Base-by-base conservation (phyloP, 2,113 vertebrate genomes). In the Macroglossus sobrinus region DNA sequence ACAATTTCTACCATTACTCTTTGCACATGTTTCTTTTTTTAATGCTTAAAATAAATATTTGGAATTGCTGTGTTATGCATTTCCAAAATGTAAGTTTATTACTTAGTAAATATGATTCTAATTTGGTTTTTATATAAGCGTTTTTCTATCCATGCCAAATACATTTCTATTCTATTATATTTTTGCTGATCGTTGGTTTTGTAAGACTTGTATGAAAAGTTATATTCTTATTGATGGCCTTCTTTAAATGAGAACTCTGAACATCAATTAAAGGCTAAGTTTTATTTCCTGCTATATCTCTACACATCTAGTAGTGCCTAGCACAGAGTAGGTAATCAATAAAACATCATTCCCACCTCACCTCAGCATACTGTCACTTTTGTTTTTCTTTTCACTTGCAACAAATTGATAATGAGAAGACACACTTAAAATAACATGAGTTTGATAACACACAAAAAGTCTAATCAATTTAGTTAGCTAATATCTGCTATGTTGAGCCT, bases 91-190 rank as follows among this genome's bases (percentile, higher is more conserved):
- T 69, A 93, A 45, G 91, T 89, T 71, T 93, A 78, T 93, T 89
- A 85, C 47, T 89, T 90, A 24, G 40, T 80, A 95, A 94, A 76
- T 97, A 81, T 68, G 63, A 76, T 89, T 92, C 43, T 64, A 72
- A 95, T 84, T 94, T 94, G 53, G 33, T 82, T 97, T 96, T 96
- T 93, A 74, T 1, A 0, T 43, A 89, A 85, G 40, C 75, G 18
- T 38, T 86, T 94, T 95, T 89, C 45, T 68, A 30, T 92, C 79
- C 68, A 14, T 91, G 63, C 43, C 61, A 94, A 92, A 89, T 94
- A 38, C 13, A 57, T 87, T 92, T 89, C 19, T 40, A 53, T 57
- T 87, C 47, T 76, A 47, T n/a, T 94, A 57, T 4, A 63, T 24
- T 40, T 93, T 95, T 85, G 12, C 53, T 90, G 59, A 66, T 94